Conservation (phyloP, 1,140 invertebrate species). For the Drosophila tristis region DNA sequence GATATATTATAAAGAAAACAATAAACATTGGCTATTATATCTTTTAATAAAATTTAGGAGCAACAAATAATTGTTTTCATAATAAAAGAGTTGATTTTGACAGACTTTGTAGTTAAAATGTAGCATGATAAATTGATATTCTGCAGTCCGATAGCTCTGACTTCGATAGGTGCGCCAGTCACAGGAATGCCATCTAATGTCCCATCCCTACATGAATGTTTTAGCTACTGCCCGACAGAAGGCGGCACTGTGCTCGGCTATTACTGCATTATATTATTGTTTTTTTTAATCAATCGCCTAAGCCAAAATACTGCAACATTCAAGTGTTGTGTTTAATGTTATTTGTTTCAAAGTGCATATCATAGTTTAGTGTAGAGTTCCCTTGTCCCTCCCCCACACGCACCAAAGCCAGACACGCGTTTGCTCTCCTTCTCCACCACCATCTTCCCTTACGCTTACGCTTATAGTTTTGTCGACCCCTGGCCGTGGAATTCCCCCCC, state of each 20-base stretch:
- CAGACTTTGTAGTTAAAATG: too few species aligned
- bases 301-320: constrained; percentile 35
- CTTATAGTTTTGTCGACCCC: constrained; percentile 41
- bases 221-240: constrained; percentile 10
- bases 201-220: background rate
- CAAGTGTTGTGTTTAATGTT: constrained; percentile 46
- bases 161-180: too few species aligned
- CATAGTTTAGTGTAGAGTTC: constrained; percentile 32
- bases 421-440: constrained; percentile 6
- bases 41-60: too few species aligned
- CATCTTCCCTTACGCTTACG: constrained; percentile 10
- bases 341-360: constrained; percentile 45
- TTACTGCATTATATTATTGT: constrained; percentile 57
- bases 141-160: too few species aligned
- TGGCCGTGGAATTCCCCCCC: constrained; percentile 36
- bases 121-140: too few species aligned
- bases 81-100: too few species aligned
- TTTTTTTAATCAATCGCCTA: constrained; percentile 53
- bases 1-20: too few species aligned
- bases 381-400: background rate
- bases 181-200: too few species aligned
- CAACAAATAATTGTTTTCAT: too few species aligned
- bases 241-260: constrained; percentile 26
- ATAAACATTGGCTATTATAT: too few species aligned
- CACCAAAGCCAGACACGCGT: constrained; percentile 18